Evolutionary conservation across 2,888 invertebrate genomes (phyloP), one percentile per base, ranked within the genome.

Genomic region (Aphodius granarius): DNA sequence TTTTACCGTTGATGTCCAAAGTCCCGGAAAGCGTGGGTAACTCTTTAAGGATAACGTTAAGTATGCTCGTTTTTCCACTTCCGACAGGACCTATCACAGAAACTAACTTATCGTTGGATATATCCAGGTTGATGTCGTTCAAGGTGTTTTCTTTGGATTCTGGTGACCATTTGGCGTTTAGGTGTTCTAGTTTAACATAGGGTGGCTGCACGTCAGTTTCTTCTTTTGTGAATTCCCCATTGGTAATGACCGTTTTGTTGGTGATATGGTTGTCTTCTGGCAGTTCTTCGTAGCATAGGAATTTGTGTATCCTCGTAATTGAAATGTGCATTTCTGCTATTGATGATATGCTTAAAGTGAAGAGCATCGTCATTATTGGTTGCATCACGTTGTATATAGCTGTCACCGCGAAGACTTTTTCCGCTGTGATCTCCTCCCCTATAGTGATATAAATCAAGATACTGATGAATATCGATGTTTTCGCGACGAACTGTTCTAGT

Each of bases 301-400:
- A 92, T 84, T 86, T 91, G 88, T 91, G 90, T 21, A 96, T 88
- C 74, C 96, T 90, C 77, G 89, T 89, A 75, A 95, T 90, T 1
- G 95, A 94, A 73, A 97, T 93, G 62, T 91, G 87, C 0, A 93
- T 92, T 88, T 97, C 97, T 0, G 95, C 94, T 71, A 94, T 89
- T 86, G 94, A 93, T 1, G 94, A 92, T 78, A 97, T 92, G 77
- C 93, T 94, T 88, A 94, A 94, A 0, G 97, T 97, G 83, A 97
- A 95, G 87, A 96, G 95, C 15, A 97, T 94, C 0, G 96, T 96
- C 93, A 97, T 95, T 6, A 95, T 93, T 81, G 95, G 93, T 64
- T 96, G 90, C 76, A 98, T 88, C 73, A 95, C 94, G 84, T 97
- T 97, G 88, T 96, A 97, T 85, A 97, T 94, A 9, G 97, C 95